These are phyloP conservation scores for Ridgeia piscesae DNA, from an alignment of 1,140 invertebrate genomes.

Conservation along the genomic window DNA sequence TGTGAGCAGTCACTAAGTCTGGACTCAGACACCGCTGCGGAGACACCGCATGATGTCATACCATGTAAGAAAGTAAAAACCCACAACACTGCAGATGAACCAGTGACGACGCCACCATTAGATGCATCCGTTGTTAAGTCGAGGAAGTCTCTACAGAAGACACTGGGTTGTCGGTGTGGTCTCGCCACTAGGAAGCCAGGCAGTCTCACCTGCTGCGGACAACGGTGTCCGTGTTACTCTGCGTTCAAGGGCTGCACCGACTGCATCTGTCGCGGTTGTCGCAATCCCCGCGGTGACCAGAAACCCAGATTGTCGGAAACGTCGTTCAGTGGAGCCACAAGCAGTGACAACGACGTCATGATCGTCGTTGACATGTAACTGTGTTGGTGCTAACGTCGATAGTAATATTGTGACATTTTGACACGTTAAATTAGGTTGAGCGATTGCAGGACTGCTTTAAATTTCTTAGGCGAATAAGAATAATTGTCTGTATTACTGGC, in stretches of 20 bases:
- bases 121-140: background rate
- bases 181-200: slow-evolving; percentile 83
- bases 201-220: slow-evolving; percentile 88
- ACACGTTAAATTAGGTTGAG: background rate
- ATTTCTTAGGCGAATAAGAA: background rate
- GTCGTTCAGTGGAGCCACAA: background rate
- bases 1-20: background rate
- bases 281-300: slow-evolving; percentile 70
- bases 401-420: background rate
- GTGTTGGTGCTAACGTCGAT: background rate
- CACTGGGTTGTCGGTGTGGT: slow-evolving; percentile 82
- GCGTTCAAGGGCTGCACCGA: slow-evolving; percentile 78
- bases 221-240: slow-evolving; percentile 89
- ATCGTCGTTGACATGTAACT: background rate
- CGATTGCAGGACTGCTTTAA: background rate
- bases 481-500: background rate
- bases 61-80: background rate
- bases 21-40: background rate
- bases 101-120: slow-evolving; percentile 20
- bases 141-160: slow-evolving; percentile 34
- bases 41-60: background rate
- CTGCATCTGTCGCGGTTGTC: slow-evolving; percentile 86
- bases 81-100: background rate
- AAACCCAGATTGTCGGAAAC: background rate
- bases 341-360: background rate